Base-by-base conservation (phyloP, 2,797 vertebrate species). In the Chaetophractus vellerosus region DNA sequence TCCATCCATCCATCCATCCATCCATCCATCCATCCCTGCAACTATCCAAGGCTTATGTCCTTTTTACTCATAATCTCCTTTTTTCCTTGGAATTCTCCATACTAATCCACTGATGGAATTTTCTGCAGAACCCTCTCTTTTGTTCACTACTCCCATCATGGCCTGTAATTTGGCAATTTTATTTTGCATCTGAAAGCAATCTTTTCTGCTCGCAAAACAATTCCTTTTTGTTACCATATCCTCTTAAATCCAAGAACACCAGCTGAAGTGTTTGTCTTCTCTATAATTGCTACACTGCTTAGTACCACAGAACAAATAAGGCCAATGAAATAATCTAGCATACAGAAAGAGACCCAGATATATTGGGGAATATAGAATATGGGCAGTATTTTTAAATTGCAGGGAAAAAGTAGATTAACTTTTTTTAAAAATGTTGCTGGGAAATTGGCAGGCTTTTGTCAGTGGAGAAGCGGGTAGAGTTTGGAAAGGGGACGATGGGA, bases 151-250 rank as follows among this genome's bases (percentile, higher is more conserved):
- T 61, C 94, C 83, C 45, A 50, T 36, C 36, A 57, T 55, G 92
- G 76, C 41, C 92, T 64, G 50, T 89, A 88, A 88, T 89, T 89
- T 83, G 61, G 80, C 63, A 28, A 95, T 91, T 95, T 85, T 72
- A 23, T 81, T 93, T 72, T 93, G 48, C 74, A 48, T 90, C 90
- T 89, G 84, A 96, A 90, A 93, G 93, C 71, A 64, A 55, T 82
- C 94, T 79, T 38, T 72, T 21, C 69, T 52, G 78, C 50, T 88
- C 87, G 88, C 71, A 38, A 93, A 79, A 94, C 36, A 87, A 69
- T 69, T 93, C 57, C n/a, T 64, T 86, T 85, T 83, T 86, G 48
- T 57, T 50, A 71, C 12, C 48, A 57, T 18, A 26, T 85, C 90
- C 59, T 95, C 90, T 69, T 66, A 91, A 88, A 76, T 78, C 87